Evolutionary conservation across 2,113 vertebrate species (phyloP).

Genomic region (Phrynosoma blainvillii): DNA sequence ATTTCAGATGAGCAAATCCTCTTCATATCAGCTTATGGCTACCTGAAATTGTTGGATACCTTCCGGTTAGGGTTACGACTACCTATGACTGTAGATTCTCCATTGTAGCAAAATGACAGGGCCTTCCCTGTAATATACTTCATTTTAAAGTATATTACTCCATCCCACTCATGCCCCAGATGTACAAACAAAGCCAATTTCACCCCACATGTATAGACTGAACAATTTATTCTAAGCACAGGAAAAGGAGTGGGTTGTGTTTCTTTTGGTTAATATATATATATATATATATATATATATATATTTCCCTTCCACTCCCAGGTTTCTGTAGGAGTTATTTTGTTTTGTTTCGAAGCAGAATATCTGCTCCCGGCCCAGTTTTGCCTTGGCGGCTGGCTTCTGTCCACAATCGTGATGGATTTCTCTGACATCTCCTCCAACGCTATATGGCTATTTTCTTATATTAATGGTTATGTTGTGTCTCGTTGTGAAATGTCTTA

Average conservation of each 20-base stretch:
- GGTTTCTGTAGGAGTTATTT: neutral
- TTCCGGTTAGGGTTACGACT: no score
- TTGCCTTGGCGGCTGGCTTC: neutral
- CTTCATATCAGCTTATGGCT: no score
- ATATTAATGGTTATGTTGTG: slow-evolving; percentile 23
- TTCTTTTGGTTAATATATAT: neutral
- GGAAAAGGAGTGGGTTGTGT: neutral
- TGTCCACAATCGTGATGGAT: slow-evolving; percentile 7
- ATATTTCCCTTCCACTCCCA: no score
- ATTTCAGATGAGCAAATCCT: no score
- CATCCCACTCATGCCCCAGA: no score
- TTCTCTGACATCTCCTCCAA: neutral
- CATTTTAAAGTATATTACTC: no score
- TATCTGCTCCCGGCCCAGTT: neutral
- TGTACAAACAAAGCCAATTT: neutral
- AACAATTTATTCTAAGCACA: neutral
- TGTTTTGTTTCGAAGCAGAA: neutral
- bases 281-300: no score
- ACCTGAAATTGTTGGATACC: no score
- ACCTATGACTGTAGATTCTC: no score
- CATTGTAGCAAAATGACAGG: no score
- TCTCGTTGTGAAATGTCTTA: slow-evolving; percentile 20
- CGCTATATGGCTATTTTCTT: slow-evolving; percentile 34
- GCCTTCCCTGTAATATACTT: no score
- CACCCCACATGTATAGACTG: neutral